phyloP scores from a whole-genome alignment of 1,140 invertebrate species.

The Hycleus cichorii region DNA sequence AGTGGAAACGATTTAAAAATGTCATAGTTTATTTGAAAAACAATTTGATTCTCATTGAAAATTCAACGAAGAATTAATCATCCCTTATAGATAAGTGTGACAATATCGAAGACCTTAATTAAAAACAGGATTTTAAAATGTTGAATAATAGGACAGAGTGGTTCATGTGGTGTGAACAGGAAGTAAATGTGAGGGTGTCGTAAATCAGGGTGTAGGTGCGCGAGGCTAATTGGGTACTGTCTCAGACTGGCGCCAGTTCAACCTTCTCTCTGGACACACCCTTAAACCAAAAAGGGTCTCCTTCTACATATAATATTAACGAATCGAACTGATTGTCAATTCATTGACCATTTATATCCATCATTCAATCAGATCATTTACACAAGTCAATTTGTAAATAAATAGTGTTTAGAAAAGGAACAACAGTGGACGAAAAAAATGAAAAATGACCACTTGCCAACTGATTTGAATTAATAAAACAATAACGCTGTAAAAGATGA shows the following conservation, averaged over 20 bases:
- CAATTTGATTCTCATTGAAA: no score
- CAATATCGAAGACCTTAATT: no score
- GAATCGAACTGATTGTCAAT: background rate
- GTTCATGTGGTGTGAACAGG: slow-evolving; percentile 26
- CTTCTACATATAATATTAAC: background rate
- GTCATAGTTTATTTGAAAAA: no score
- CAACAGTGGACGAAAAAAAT: no score
- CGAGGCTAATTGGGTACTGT: slow-evolving; percentile 34
- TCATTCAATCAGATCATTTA: slow-evolving; percentile 4
- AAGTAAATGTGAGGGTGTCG: slow-evolving; percentile 29
- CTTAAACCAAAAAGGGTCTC: slow-evolving; percentile 4
- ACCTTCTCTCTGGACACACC: slow-evolving; percentile 21
- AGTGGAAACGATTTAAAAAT: no score
- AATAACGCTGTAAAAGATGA: slow-evolving; percentile 8
- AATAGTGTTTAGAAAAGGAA: no score
- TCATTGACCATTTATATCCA: slow-evolving; percentile 24
- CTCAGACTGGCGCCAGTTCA: slow-evolving; percentile 31
- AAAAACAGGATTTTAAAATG: background rate
- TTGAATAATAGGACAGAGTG: background rate
- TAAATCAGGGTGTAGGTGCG: slow-evolving; percentile 35
- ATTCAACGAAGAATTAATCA: no score
- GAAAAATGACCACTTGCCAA: background rate
- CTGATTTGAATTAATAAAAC: slow-evolving; percentile 10
- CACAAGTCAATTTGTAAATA: no score
- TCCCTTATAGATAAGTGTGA: no score